Base-by-base conservation (phyloP, 2,888 invertebrate species). In the Ophion slaviceki region DNA sequence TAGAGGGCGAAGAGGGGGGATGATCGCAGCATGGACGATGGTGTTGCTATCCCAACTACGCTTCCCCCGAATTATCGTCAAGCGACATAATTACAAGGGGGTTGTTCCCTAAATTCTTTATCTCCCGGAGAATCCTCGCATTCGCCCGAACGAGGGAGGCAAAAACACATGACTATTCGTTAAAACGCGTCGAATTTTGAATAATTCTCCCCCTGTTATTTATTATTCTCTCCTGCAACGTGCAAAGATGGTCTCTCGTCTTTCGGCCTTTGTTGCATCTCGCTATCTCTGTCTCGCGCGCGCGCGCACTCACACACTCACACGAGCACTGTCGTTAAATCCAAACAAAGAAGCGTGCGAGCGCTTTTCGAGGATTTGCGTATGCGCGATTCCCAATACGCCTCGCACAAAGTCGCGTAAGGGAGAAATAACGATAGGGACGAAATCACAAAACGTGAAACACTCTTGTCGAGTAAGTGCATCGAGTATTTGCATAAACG, bases 161-260 rank as follows among this genome's bases (percentile, higher is more conserved):
- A 17, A 53, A 53, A 53, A 53, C 53, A 53, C 14, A 53, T 14
- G 53, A 53, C 14, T 53, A 57, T 40, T 45, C 24, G 17, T 53
- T 14, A 0, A 14, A 36, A 11, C 14, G 6, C 24, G 40, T 45
- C 36, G n/a, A 40, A 45, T 28, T 67, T 67, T 66, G 36, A 7
- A 36, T 17, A n/a, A 14, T 53, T 70, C 28, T 45, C 10, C 6
- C 17, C 28, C 3, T 57, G 61, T 66, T 40, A 64, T 67, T 72
- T 72, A n/a, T 71, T 68, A 61, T 76, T 82, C 17, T 68, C 67
- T 71, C 66, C 57, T 67, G 66, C 76, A 87, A 86, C 85, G 84
- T 66, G 88, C 87, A 89, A 90, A 20, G 89, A 90, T 90, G 88
- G 90, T 88, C 71, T 74, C 87, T 75, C 57, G 28, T 64, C 62